A percentile compares a stretch with the other conserved stretches of the same genome.
Evolutionary conservation across 2,888 invertebrate genomes (phyloP).

Genomic region (Bellardia bayeri): DNA sequence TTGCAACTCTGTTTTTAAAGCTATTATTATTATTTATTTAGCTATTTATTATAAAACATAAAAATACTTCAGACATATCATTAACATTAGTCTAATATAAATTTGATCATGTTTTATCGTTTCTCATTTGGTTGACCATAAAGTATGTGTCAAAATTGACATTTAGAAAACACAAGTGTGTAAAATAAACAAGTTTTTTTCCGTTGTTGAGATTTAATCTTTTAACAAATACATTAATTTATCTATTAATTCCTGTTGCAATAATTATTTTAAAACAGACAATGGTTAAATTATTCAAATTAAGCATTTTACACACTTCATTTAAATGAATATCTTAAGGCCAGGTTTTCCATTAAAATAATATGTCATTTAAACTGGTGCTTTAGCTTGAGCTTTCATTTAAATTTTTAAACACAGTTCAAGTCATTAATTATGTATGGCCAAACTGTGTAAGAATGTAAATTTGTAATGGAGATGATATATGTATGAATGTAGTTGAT

Average conservation of each 20-base stretch:
- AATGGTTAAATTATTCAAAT: constrained; percentile 23
- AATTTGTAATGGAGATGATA: not conserved
- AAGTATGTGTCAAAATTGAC: constrained; percentile 25
- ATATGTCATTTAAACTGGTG: not conserved
- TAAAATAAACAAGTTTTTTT: constrained; percentile 45
- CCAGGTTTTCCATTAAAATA: not conserved
- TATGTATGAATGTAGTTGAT: too few species aligned
- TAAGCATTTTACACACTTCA: not conserved
- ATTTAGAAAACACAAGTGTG: constrained; percentile 1
- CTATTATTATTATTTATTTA: too few species aligned
- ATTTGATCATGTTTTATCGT: constrained; percentile 20
- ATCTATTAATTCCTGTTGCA: constrained; percentile 1
- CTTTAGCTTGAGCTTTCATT: not conserved
- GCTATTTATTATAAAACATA: not conserved
- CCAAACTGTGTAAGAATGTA: not conserved
- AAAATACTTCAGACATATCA: constrained; percentile 21
- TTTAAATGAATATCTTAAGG: not conserved
- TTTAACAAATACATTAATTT: not conserved
- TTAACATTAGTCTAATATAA: not conserved
- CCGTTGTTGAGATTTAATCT: constrained; percentile 20
- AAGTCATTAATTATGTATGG: not conserved
- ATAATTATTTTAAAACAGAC: not conserved
- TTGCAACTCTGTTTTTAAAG: too few species aligned
- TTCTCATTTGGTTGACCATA: constrained; percentile 32
- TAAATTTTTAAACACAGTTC: not conserved